Evolutionary conservation across 1,140 invertebrate genomes (phyloP).

Genomic region (Phocides pigmalion): DNA sequence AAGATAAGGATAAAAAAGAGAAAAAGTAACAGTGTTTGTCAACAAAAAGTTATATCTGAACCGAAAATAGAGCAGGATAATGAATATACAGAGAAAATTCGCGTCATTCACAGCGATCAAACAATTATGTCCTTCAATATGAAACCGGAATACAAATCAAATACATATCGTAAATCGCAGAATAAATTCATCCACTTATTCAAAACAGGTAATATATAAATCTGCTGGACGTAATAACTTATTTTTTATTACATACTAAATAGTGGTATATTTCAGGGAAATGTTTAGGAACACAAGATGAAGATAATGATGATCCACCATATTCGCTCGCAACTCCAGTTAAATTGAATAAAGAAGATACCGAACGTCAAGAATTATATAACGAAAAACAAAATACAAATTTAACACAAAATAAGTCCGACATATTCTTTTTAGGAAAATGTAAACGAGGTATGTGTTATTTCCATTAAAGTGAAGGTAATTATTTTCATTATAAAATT

Average conservation of each 20-base stretch:
- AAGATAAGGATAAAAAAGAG: conserved; percentile 68
- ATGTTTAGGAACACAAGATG: conserved; percentile 50
- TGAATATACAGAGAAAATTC: conserved; percentile 45
- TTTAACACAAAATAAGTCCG: conserved; percentile 48
- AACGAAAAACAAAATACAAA: conserved; percentile 33
- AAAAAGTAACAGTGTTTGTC: conserved; percentile 24
- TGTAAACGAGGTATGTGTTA: conserved; percentile 68
- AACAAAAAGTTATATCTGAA: conserved; percentile 46
- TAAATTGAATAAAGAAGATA: conserved; percentile 16
- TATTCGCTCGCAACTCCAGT: conserved; percentile 41
- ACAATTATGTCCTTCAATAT: conserved; percentile 72
- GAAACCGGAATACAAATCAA: conserved; percentile 47
- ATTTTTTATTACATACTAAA: not conserved
- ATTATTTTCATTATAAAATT: not conserved
- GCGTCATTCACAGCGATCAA: conserved; percentile 62
- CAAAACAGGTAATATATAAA: conserved; percentile 44
- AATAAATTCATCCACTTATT: conserved; percentile 57
- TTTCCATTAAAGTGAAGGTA: not conserved
- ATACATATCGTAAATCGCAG: conserved; percentile 45
- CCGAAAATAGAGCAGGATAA: conserved; percentile 42
- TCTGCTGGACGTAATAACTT: not conserved
- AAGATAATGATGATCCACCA: conserved; percentile 50
- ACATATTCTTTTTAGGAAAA: conserved; percentile 60
- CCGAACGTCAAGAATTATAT: conserved; percentile 10
- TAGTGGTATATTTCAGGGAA: conserved; percentile 42